These are phyloP conservation scores for Aptenodytes patagonicus DNA, from an alignment of 2,113 vertebrate species.

Conservation along the genomic window DNA sequence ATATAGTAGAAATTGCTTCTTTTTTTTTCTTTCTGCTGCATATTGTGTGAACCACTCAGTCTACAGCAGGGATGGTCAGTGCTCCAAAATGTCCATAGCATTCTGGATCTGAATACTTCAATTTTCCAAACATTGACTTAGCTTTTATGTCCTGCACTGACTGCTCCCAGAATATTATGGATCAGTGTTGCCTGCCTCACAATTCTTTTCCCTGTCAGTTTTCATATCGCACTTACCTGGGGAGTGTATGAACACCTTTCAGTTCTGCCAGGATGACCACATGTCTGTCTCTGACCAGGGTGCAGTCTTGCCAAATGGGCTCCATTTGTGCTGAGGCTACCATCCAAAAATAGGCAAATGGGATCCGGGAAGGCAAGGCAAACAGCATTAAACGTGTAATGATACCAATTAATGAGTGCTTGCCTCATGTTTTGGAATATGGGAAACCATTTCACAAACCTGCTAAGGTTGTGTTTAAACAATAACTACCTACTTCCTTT, in stretches of 20 bases:
- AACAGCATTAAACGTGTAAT: neutral
- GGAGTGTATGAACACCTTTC: neutral
- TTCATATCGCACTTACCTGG: neutral
- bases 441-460: neutral
- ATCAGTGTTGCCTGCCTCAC: neutral
- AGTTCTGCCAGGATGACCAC: neutral
- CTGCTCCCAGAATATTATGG: neutral
- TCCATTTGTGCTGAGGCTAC: neutral
- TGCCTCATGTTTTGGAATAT: neutral
- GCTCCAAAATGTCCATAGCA: neutral
- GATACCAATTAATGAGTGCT: constrained; percentile 13
- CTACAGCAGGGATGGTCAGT: neutral
- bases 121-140: neutral
- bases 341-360: neutral
- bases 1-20: neutral
- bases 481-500: neutral
- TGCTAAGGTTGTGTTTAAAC: neutral
- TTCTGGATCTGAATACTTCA: neutral
- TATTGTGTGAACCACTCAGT: neutral
- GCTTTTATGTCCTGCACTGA: neutral
- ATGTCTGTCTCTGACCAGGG: neutral
- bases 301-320: neutral
- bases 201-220: neutral
- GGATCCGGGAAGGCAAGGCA: neutral
- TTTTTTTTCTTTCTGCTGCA: neutral